phyloP scores from a whole-genome alignment of 2,113 vertebrate species.

The Pogonocichla stellata region DNA sequence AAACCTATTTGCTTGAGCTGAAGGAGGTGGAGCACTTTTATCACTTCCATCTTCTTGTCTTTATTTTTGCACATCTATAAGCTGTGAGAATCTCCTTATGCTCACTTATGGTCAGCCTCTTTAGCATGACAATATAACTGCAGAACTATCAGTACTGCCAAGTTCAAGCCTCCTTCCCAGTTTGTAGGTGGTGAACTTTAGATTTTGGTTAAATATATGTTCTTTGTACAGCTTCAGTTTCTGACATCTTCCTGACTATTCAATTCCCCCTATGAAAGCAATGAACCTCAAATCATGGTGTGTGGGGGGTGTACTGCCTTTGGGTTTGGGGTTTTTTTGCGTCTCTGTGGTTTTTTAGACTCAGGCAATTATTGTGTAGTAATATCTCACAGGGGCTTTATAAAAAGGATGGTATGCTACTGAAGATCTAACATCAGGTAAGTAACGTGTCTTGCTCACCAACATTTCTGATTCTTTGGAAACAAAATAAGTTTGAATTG shows the following conservation, averaged over 20 bases:
- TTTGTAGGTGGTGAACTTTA: background rate
- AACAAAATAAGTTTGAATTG: background rate
- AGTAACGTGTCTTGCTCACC: background rate
- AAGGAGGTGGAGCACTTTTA: background rate
- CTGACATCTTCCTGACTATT: background rate
- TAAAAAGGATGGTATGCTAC: background rate
- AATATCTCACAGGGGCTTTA: background rate
- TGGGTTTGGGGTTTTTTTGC: rapidly evolving
- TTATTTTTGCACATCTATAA: background rate
- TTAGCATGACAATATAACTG: background rate
- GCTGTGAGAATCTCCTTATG: background rate
- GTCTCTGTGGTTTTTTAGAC: background rate
- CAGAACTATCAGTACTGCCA: background rate
- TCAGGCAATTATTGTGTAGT: background rate
- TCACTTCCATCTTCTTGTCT: background rate
- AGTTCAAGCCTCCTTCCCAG: background rate
- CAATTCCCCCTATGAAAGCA: background rate
- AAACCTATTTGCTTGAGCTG: background rate
- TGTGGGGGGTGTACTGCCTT: rapidly evolving
- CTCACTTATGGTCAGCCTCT: background rate
- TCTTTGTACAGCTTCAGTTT: background rate
- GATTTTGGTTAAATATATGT: background rate
- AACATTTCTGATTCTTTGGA: background rate
- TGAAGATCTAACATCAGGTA: background rate
- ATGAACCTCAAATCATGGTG: background rate